Evolutionary conservation across 1,140 invertebrate genomes (phyloP).

Genomic region (Drosophila ercepeae): DNA sequence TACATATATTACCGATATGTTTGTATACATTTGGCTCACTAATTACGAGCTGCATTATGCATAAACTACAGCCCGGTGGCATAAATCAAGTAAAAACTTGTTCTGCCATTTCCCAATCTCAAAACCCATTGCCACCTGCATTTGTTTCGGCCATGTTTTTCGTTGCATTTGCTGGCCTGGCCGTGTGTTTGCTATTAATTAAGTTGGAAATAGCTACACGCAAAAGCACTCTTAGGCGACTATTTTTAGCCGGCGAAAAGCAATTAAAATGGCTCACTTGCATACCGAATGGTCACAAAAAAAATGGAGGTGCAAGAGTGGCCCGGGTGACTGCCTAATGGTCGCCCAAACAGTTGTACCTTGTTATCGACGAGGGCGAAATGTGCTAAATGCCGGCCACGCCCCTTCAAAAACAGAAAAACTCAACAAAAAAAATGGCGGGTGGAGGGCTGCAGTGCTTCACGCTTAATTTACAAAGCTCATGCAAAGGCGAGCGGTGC

Average conservation of each 20-base stretch:
- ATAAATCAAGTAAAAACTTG: conserved; percentile 77
- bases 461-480: conserved; percentile 71
- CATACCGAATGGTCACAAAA: conserved; percentile 53
- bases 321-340: conserved; percentile 27
- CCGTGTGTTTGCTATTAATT: conserved; percentile 76
- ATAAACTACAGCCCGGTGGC: conserved; percentile 62
- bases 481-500: conserved; percentile 58
- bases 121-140: conserved; percentile 25
- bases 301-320: conserved; percentile 28
- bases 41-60: conserved; percentile 75
- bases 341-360: conserved; percentile 67
- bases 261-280: conserved; percentile 70
- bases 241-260: conserved; percentile 74
- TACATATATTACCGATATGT: conserved; percentile 3
- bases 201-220: conserved; percentile 79
- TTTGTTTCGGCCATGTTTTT: conserved; percentile 31
- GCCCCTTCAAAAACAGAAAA: conserved; percentile 34
- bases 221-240: conserved; percentile 78
- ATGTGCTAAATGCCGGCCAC: conserved; percentile 75
- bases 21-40: conserved; percentile 55
- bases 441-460: conserved; percentile 12
- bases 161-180: conserved; percentile 40
- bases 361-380: conserved; percentile 67
- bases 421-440: conserved; percentile 1
- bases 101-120: conserved; percentile 30